A percentile compares a stretch with the other conserved stretches of the same genome.
Evolutionary conservation across 2,888 invertebrate genomes (phyloP).

Genomic region (Tricholauxania praeusta): DNA sequence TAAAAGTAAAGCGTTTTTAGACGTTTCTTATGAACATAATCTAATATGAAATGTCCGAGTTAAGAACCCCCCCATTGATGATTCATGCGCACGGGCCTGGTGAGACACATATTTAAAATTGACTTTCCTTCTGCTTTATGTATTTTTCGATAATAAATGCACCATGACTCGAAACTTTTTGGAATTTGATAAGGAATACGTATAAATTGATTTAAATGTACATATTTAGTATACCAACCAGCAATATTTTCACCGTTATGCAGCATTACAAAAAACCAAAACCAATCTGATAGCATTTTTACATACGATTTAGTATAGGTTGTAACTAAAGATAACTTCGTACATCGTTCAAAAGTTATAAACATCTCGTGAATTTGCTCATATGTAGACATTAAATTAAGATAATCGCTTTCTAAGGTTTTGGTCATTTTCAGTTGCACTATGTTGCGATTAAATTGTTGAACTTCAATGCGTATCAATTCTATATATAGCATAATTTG

Average conservation of each 20-base stretch:
- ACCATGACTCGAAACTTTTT: no score
- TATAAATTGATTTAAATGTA: no score
- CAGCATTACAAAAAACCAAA: not conserved
- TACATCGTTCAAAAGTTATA: not conserved
- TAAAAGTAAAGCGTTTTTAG: no score
- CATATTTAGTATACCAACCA: no score
- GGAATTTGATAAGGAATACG: no score
- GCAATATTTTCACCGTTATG: not conserved
- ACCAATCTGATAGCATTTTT: constrained; percentile 6
- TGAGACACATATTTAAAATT: no score
- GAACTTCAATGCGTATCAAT: not conserved
- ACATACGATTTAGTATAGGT: not conserved
- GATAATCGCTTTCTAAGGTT: not conserved
- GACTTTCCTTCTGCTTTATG: no score
- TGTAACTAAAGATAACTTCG: not conserved
- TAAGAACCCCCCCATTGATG: no score
- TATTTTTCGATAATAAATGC: no score
- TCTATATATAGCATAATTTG: not conserved
- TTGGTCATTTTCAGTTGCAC: not conserved
- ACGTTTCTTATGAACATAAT: no score
- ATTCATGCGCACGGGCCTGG: no score
- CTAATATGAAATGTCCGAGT: no score
- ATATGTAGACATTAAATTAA: not conserved
- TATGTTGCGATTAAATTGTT: not conserved
- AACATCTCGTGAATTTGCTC: not conserved